A percentile compares a stretch with the other conserved stretches of the same genome.
These are phyloP conservation scores for Leptopilina boulardi DNA, from an alignment of 1,140 invertebrate species.

Conservation along the genomic window DNA sequence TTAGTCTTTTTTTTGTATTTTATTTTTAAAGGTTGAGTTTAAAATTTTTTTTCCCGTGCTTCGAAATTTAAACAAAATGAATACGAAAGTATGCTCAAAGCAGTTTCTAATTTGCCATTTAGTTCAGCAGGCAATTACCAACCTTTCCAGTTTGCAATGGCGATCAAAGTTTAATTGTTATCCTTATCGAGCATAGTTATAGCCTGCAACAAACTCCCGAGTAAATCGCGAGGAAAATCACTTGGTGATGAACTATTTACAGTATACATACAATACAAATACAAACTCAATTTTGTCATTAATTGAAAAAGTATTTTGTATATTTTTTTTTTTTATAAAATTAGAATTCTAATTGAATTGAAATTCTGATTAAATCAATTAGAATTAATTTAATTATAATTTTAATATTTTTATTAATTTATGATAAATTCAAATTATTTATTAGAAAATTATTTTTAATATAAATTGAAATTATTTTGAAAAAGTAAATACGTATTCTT, in stretches of 20 bases:
- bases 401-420: no score
- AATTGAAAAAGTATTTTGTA: background rate
- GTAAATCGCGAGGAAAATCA: conserved; percentile 47
- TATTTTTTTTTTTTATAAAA: background rate
- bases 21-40: no score
- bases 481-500: no score
- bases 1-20: no score
- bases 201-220: conserved; percentile 57
- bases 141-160: conserved; percentile 56
- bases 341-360: no score
- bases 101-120: conserved; percentile 51
- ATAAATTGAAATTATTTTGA: no score
- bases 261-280: background rate
- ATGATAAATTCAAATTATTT: no score
- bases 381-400: no score
- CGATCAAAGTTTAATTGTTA: conserved; percentile 67
- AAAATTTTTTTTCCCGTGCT: no score
- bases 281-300: background rate
- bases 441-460: no score
- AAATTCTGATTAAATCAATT: no score
- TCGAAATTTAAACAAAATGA: background rate
- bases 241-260: conserved; percentile 51
- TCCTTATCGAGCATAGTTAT: conserved; percentile 61
- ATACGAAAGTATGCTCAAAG: background rate
- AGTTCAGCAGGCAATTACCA: conserved; percentile 56